Evolutionary conservation across 2,113 vertebrate genomes (phyloP).

Genomic region (Etia nguti): DNA sequence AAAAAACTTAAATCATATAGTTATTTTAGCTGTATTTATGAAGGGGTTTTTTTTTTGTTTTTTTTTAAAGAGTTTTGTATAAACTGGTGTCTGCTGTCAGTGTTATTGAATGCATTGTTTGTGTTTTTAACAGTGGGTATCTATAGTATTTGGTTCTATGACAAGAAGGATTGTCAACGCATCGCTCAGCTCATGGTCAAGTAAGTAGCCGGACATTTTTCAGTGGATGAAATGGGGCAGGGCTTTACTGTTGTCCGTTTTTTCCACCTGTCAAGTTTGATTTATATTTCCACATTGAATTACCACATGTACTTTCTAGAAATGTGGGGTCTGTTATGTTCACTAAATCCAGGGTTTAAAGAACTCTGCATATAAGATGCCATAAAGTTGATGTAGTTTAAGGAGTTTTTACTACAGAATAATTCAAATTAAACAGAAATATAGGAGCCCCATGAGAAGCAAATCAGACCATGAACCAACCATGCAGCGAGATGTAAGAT

Average conservation of each 20-base stretch:
- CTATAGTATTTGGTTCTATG: conserved; percentile 99
- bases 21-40: background rate
- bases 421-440: background rate
- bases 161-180: conserved; percentile 94
- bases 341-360: background rate
- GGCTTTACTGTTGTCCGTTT: background rate
- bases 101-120: background rate
- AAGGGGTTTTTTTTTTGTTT: background rate
- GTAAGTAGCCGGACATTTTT: conserved; percentile 75
- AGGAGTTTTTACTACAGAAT: background rate
- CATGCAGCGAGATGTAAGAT: background rate
- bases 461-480: background rate
- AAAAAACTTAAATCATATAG: background rate
- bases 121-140: conserved; percentile 81
- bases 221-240: background rate
- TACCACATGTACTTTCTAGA: background rate
- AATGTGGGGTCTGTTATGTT: background rate
- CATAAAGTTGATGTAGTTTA: background rate
- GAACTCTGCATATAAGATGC: background rate
- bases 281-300: background rate
- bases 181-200: conserved; percentile 95
- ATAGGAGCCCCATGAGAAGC: background rate
- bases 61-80: background rate
- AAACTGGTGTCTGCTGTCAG: background rate
- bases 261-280: background rate